Percentiles rank a stretch among this genome's conserved stretches.
These are phyloP conservation scores for Ganaspis sp. DNA, from an alignment of 1,140 invertebrate genomes.

Conservation along the genomic window DNA sequence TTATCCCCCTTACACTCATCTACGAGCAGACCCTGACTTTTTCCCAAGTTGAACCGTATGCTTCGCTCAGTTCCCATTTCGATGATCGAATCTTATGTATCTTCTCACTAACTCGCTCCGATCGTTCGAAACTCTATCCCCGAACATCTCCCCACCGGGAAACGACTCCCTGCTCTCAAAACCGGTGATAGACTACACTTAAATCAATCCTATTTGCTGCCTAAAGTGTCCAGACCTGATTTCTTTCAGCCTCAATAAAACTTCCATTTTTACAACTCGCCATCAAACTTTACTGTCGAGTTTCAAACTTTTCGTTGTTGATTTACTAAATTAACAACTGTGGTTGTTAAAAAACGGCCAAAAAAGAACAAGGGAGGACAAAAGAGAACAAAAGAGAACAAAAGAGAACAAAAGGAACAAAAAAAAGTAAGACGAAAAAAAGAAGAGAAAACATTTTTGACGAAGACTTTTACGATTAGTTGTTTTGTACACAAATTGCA, in stretches of 20 bases:
- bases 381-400: too few species aligned
- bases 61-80: slow-evolving; percentile 26
- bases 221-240: neutral
- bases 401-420: too few species aligned
- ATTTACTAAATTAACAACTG: too few species aligned
- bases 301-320: too few species aligned
- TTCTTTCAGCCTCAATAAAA: neutral
- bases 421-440: too few species aligned
- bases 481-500: too few species aligned
- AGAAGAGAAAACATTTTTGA: too few species aligned
- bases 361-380: too few species aligned
- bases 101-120: slow-evolving; percentile 9
- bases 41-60: slow-evolving; percentile 21
- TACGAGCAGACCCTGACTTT: slow-evolving; percentile 13
- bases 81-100: slow-evolving; percentile 23
- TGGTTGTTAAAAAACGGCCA: too few species aligned
- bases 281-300: too few species aligned
- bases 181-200: slow-evolving; percentile 4
- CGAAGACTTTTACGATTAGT: too few species aligned
- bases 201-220: neutral
- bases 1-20: slow-evolving; percentile 18
- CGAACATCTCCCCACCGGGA: neutral
- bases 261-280: too few species aligned
- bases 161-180: neutral
- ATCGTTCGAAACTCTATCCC: neutral